Percentiles rank a stretch among this genome's conserved stretches.
Conservation (phyloP, 2,888 invertebrate species). For the Oxyteleia sp. region DNA sequence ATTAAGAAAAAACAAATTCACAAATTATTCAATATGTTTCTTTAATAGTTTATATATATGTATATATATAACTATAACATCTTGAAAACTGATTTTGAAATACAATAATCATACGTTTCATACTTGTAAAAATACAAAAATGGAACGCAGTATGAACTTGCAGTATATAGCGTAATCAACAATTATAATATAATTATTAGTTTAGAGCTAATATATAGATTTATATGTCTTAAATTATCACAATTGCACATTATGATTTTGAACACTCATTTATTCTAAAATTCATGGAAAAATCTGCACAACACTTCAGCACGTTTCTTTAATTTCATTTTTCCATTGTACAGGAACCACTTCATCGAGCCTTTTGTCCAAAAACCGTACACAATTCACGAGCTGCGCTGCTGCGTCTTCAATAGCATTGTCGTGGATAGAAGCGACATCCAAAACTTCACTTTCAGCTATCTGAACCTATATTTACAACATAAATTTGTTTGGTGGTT, state of each 20-base stretch:
- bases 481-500: constrained; percentile 4
- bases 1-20: constrained; percentile 1
- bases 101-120: constrained; percentile 57
- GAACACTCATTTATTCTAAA: constrained; percentile 62
- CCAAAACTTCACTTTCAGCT: constrained; percentile 86
- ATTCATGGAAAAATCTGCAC: constrained; percentile 22
- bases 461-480: constrained; percentile 74
- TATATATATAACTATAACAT: constrained; percentile 49
- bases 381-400: constrained; percentile 86
- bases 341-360: constrained; percentile 88
- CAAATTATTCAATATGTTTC: constrained; percentile 31
- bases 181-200: constrained; percentile 18
- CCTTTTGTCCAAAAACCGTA: constrained; percentile 88
- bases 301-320: constrained; percentile 56
- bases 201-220: constrained; percentile 1
- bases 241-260: constrained; percentile 59
- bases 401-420: constrained; percentile 88
- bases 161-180: constrained; percentile 38
- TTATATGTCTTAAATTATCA: constrained; percentile 66
- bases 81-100: constrained; percentile 39
- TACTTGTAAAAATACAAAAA: constrained; percentile 71
- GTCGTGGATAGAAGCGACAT: constrained; percentile 87
- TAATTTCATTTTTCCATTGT: constrained; percentile 86
- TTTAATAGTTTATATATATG: constrained; percentile 35
- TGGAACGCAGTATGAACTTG: constrained; percentile 63